Base-by-base conservation (phyloP, 1,140 invertebrate species). In the Orchesella cincta region DNA sequence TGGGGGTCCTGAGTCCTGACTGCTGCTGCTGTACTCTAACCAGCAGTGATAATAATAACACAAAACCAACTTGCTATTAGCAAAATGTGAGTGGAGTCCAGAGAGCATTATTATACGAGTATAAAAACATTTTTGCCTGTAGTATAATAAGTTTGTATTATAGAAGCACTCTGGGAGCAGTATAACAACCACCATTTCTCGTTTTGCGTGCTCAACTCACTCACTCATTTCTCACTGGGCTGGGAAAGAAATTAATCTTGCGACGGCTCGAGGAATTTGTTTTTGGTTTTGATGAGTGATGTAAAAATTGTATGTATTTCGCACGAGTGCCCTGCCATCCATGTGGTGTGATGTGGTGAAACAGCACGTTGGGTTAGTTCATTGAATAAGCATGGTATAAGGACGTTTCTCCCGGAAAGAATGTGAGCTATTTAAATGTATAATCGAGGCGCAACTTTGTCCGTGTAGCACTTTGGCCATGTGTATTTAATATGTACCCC, bases 291-390 rank as follows among this genome's bases (percentile, higher is more conserved):
- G 52, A 57, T 57, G 52, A 57, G 52, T 57, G 52, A 57, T 57
- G 52, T 57, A 57, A 57, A 57, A 57, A 57, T 57, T 57, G 52
- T 57, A 57, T 57, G 52, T 57, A 57, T 57, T 57, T 57, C 52
- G 52, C 52, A 57, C 52, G 52, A 57, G 52, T 57, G 52, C 14
- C 23, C 23, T 57, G 52, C 8, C 52, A n/a, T n/a, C n/a, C n/a
- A n/a, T n/a, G n/a, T n/a, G n/a, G n/a, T n/a, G n/a, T n/a, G n/a
- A n/a, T n/a, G n/a, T n/a, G n/a, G n/a, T n/a, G n/a, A n/a, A n/a
- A n/a, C n/a, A n/a, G n/a, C n/a, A n/a, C n/a, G n/a, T n/a, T n/a
- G n/a, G n/a, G n/a, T n/a, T n/a, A n/a, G n/a, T n/a, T n/a, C n/a
- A n/a, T n/a, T n/a, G n/a, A n/a, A n/a, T n/a, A n/a, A n/a, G n/a